Evolutionary conservation across 2,113 vertebrate species (phyloP), one percentile per base, ranked within the genome.

Genomic region (Meleagris gallopavo): DNA sequence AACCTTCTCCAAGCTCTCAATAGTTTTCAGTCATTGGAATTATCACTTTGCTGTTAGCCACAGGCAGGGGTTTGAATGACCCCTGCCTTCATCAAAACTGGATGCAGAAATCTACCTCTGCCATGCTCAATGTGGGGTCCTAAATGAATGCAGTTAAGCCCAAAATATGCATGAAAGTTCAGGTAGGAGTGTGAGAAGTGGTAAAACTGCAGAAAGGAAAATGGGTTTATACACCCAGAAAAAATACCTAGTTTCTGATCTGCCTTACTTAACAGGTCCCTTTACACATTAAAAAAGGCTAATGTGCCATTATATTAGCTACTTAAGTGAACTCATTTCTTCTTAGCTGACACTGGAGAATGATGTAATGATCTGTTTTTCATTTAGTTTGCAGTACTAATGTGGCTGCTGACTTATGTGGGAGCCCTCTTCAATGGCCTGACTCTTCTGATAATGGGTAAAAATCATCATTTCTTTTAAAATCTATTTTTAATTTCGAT

Each of bases 351-450:
- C 66, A 50, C 8, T 90, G 46, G 32, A 66, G 48, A 45, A 45
- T 83, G 84, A 93, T 55, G 79, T 97, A 79, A 97, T 24, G 10
- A 93, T 46, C 91, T 4, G 50, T 95, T 78, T 96, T 11, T 93
- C 66, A 94, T 98, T 94, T 75, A 99, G 99, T 99, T 99, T 97
- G 99, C 99, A 96, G 99, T 99, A 91, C 98, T 99, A 97, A 99
- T 99, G 99, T 99, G 99, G 99, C 98, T 99, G 94, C 98, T 99
- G 98, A 99, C 99, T 79, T 99, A 99, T 0, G 99, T 99, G 84
- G 99, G 99, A 67, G 99, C 99, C 40, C 98, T 99, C 96, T 99
- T 99, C 98, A 99, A 99, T 36, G 99, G 99, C 96, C 98, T 99
- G 97, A 99, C 99, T 83, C 98, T 99, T 95, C 98, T 99, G 95